Percentiles rank a stretch among this genome's conserved stretches.
phyloP scores from a whole-genome alignment of 2,888 invertebrate species.

The Drosophila siamana region DNA sequence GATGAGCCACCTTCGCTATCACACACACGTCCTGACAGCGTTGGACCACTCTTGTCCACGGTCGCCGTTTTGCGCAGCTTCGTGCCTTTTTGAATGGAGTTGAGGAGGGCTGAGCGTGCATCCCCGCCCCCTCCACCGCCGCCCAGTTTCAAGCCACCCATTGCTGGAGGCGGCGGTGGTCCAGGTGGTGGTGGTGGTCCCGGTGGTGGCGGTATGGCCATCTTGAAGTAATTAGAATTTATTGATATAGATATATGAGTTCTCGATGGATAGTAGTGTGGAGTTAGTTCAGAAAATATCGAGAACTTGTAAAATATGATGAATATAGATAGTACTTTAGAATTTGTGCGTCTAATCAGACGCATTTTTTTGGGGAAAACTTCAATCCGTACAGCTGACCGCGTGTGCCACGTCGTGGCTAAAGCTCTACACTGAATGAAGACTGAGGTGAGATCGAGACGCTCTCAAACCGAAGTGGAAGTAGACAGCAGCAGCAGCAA shows the following conservation, averaged over 20 bases:
- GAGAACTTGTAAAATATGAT: background rate
- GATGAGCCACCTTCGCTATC: slow-evolving; percentile 36
- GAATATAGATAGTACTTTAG: slow-evolving; percentile 40
- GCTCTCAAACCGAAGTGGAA: background rate
- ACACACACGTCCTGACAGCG: slow-evolving; percentile 87
- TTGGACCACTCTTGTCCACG: slow-evolving; percentile 95
- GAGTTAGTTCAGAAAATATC: too few relatives aligned
- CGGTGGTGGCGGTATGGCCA: slow-evolving; percentile 86
- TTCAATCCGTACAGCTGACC: slow-evolving; percentile 14
- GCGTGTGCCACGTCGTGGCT: slow-evolving; percentile 47
- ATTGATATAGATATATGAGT: background rate
- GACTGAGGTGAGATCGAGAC: slow-evolving; percentile 21
- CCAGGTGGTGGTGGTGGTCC: slow-evolving; percentile 88
- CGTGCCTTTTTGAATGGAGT: slow-evolving; percentile 93
- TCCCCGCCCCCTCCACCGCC: slow-evolving; percentile 85
- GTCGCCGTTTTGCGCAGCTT: slow-evolving; percentile 94
- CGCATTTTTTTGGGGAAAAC: slow-evolving; percentile 52
- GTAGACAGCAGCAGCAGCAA: slow-evolving; percentile 23
- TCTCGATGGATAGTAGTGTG: background rate
- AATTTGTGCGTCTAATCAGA: slow-evolving; percentile 52
- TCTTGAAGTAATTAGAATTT: slow-evolving; percentile 65
- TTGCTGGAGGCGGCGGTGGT: slow-evolving; percentile 88
- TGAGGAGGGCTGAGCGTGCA: slow-evolving; percentile 90
- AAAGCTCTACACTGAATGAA: slow-evolving; percentile 34
- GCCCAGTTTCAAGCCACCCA: slow-evolving; percentile 82